Percentiles rank a stretch among this genome's conserved stretches.
phyloP scores from a whole-genome alignment of 2,888 invertebrate genomes.

The Pegoplata infirma region DNA sequence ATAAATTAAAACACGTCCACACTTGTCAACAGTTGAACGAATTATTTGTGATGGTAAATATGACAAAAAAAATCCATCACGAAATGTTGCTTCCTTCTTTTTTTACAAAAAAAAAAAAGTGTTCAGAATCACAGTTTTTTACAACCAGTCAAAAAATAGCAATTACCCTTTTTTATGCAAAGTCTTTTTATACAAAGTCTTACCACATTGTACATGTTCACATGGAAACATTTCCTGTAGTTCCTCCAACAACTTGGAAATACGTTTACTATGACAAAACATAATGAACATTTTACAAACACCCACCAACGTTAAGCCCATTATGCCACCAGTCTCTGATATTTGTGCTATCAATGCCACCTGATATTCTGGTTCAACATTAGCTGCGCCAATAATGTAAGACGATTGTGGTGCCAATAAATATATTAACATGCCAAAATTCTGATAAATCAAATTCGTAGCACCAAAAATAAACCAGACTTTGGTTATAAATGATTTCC shows the following conservation, averaged over 20 bases:
- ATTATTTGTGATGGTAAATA: too few species aligned
- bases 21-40: too few species aligned
- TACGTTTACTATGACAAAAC: slow-evolving; percentile 61
- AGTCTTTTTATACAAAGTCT: too few species aligned
- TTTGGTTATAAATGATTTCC: slow-evolving; percentile 19
- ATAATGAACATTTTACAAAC: slow-evolving; percentile 68
- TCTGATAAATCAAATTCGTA: slow-evolving; percentile 68
- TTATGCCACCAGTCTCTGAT: slow-evolving; percentile 67
- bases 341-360: slow-evolving; percentile 63
- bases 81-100: too few species aligned
- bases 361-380: slow-evolving; percentile 28
- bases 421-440: slow-evolving; percentile 67
- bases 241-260: slow-evolving; percentile 65
- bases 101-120: too few species aligned
- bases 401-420: slow-evolving; percentile 51
- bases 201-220: slow-evolving; percentile 33
- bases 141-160: too few species aligned
- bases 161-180: too few species aligned
- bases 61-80: too few species aligned
- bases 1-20: too few species aligned
- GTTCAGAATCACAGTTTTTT: too few species aligned
- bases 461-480: slow-evolving; percentile 65
- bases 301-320: slow-evolving; percentile 67
- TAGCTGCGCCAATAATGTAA: slow-evolving; percentile 22
- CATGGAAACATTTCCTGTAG: slow-evolving; percentile 62